Evolutionary conservation across 2,888 invertebrate genomes (phyloP), one percentile per base, ranked within the genome.

Genomic region (Idaea biselata): DNA sequence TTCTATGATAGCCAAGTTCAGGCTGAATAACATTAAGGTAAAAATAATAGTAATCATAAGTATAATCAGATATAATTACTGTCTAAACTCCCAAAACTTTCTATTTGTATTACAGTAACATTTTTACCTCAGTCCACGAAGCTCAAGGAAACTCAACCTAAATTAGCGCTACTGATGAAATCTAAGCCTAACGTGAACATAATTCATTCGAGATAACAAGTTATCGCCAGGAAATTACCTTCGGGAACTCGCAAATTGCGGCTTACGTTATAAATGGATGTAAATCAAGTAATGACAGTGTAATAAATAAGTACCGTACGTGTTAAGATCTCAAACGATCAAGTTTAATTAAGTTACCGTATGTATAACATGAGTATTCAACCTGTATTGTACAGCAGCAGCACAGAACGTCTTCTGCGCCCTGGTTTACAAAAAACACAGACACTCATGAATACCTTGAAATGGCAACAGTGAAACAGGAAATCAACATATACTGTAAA

Each of bases 131-230:
- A 44, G 44, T 44, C 14, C 44, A 7, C 14, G 44, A 44, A 44
- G 14, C 44, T 44, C 14, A 44, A 44, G 44, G 44, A 8, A 44
- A 44, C 6, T 1, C 44, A 44, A 44, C 44, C 44, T 44, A 8
- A 66, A 66, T 66, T 66, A 66, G 63, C 60, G 18, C 63, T 59
- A 62, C 66, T 61, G 59, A 58, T 54, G 57, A 58, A 25, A 60
- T 62, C 62, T 58, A 59, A 60, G 61, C 66, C 58, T 61, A 44
- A 55, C 58, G 32, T 62, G n/a, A 66, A 66, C 63, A 66, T 66
- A 62, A 66, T 66, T 66, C 66, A 66, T 63, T 58, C 62, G 60
- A 61, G 66, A 63, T 62, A 63, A 61, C 66, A 63, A 58, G 61
- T 66, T 60, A 63, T 63, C 63, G 57, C 60, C 63, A 58, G 63